Conservation (phyloP, 2,888 invertebrate species). For the Ecdyonurus torrentis region DNA sequence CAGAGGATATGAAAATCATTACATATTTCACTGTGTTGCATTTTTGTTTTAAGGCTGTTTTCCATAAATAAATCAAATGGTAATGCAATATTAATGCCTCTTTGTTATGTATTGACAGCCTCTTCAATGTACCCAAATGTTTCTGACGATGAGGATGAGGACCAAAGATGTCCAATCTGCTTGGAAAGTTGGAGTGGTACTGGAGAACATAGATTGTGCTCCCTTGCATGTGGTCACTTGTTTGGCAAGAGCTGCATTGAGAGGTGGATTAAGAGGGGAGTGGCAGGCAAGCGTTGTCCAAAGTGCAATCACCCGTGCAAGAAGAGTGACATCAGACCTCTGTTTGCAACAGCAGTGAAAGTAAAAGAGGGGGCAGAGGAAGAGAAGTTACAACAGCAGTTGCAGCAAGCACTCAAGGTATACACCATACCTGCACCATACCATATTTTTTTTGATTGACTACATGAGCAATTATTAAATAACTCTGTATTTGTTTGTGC, state of each 20-base stretch:
- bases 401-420: not conserved
- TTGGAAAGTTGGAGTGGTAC: slow-evolving; percentile 74
- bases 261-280: slow-evolving; percentile 48
- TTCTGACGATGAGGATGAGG: slow-evolving; percentile 39
- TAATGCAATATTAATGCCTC: too few species aligned
- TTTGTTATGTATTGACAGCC: too few species aligned
- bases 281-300: slow-evolving; percentile 43
- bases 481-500: not conserved
- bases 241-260: slow-evolving; percentile 71
- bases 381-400: not conserved
- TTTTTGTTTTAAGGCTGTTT: too few species aligned
- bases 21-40: too few species aligned
- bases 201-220: slow-evolving; percentile 71
- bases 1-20: too few species aligned
- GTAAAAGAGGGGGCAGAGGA: not conserved
- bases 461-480: too few species aligned
- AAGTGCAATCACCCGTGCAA: slow-evolving; percentile 67
- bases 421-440: too few species aligned
- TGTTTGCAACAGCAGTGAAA: slow-evolving; percentile 30
- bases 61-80: too few species aligned
- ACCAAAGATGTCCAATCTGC: slow-evolving; percentile 71
- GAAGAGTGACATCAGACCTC: slow-evolving; percentile 49
- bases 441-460: too few species aligned
- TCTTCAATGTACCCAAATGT: too few species aligned
- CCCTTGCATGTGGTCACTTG: slow-evolving; percentile 80